Evolutionary conservation across 2,888 invertebrate genomes (phyloP), one percentile per base, ranked within the genome.

Genomic region (Dicroscelio sp.): DNA sequence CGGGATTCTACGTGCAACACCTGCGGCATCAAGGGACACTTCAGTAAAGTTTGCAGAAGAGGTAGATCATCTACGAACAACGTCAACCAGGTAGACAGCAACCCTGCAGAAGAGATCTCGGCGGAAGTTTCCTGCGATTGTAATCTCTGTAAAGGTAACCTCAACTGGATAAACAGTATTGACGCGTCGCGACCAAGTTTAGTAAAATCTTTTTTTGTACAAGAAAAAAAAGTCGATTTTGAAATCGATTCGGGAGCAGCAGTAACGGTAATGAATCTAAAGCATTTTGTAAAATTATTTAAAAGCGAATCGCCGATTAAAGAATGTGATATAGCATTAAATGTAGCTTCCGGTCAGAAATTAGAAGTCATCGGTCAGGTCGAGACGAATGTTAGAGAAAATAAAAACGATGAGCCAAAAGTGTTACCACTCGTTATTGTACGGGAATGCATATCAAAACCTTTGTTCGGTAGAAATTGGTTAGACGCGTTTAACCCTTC

Each of bases 401-500:
- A n/a, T n/a, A 8, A 8, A 8, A 38, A 8, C 14, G 8, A 8
- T 31, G 2, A 17, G 31, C 10, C 33, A 14, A 69, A 69, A 73
- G 30, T 30, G 20, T 43, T 38, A 52, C 38, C 73, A 10, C 48
- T 75, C 48, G 23, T 75, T 48, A 75, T 75, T 58, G 55, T 75
- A 58, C 6, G 80, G 63, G 67, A 69, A 5, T 0, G 55, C 25
- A 33, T 86, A 38, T 20, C 31, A 3, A 20, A 23, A 25, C 83
- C 91, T 27, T 69, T 91, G 48, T 63, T 91, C 30, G 87, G 91
- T 8, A 58, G 91, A 5, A 38, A 87, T 69, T 89, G 89, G 89
- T 69, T 91, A 33, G 63, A 89, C 43, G 63, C n/a, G 33, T 69
- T 91, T 20, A 63, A 67, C n/a, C 89, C 89, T 5, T 27, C 38